Base-by-base conservation (phyloP, 1,140 invertebrate genomes). In the Drosophila auraria region DNA sequence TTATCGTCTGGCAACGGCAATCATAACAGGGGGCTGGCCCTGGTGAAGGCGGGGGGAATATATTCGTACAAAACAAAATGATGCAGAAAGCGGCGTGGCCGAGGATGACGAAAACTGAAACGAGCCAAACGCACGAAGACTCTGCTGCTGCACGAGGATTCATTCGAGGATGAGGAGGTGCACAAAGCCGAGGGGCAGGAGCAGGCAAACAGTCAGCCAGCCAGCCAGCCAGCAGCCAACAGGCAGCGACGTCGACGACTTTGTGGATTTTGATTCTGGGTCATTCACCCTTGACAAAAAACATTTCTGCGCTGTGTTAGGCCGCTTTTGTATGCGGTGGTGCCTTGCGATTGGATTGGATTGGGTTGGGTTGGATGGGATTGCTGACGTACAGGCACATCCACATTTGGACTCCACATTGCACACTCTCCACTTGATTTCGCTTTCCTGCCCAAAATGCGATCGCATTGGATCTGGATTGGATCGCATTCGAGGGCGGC, bases 211-310 rank as follows among this genome's bases (percentile, higher is more conserved):
- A 79, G 71, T 33, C 54, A 78, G 38, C 38, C 59, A 62, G 38
- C 50, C 60, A 73, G 51, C 63, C 45, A 60, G 64, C 54, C 44
- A 49, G 42, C 78, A 30, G 36, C 63, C 45, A 60, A 71, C 54
- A 49, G 53, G 42, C 78, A 30, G 42, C 80, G 50, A 63, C 84
- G 70, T 73, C 84, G 78, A 84, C 84, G 73, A 82, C 82, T 72
- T 82, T 89, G 84, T 89, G 82, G 86, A 90, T 90, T 84, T 90
- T 90, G 86, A 90, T 90, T 90, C 86, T 90, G 87, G 86, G 86
- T 90, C 86, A 90, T 90, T 89, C 86, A 89, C 86, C 84, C 84
- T 89, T 90, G 78, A 89, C 82, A 90, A 89, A 89, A 90, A 87
- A 90, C 71, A 83, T 80, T 71, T 90, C 83, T 82, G 75, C 86